Conservation (phyloP, 2,888 invertebrate species). For the Priocnemis perturbator region DNA sequence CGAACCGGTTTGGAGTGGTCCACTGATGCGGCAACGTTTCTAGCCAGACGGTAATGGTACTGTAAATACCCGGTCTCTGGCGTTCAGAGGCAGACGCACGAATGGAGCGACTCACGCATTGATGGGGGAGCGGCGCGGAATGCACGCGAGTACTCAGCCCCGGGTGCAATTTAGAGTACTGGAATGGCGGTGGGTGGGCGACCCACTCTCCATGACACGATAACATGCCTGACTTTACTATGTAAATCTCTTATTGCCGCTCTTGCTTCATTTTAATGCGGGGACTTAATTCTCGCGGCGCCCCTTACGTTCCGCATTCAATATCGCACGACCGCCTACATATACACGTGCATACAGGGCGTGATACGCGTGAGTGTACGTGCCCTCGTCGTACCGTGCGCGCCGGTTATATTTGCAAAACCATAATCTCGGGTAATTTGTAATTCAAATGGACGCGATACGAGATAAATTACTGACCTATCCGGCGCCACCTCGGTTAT, state of each 20-base stretch:
- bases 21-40: constrained; percentile 5
- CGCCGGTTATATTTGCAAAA: constrained; percentile 14
- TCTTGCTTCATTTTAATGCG: constrained; percentile 29
- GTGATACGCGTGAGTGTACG: neutral
- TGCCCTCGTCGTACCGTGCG: neutral
- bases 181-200: neutral
- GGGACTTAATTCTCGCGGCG: constrained; percentile 33
- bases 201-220: constrained; percentile 18
- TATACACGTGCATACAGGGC: neutral
- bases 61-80: constrained; percentile 21
- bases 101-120: too few relatives aligned
- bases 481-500: neutral
- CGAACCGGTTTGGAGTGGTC: constrained; percentile 13
- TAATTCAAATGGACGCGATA: constrained; percentile 57
- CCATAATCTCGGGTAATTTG: constrained; percentile 56
- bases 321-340: neutral
- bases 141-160: too few relatives aligned
- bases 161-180: too few relatives aligned
- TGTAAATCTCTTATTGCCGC: constrained; percentile 44
- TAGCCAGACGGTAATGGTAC: constrained; percentile 23
- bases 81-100: neutral
- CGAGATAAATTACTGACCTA: constrained; percentile 53
- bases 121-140: too few relatives aligned
- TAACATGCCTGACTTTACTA: constrained; percentile 37
- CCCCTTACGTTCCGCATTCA: constrained; percentile 1